Evolutionary conservation across 2,888 invertebrate genomes (phyloP).

Genomic region (Nephrotoma guestfalica): DNA sequence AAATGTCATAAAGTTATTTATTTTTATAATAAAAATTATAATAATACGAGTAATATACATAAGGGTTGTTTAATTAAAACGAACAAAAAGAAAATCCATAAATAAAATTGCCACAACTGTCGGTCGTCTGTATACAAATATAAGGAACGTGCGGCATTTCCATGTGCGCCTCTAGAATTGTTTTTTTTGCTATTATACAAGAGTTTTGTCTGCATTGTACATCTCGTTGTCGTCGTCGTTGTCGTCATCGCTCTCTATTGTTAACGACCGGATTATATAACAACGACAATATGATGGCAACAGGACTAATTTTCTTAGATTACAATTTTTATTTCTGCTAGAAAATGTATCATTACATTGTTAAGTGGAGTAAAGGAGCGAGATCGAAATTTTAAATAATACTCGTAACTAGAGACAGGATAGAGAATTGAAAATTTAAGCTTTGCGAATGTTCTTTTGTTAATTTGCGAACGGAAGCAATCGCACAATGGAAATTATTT

Average conservation of each 20-base stretch:
- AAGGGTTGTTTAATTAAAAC: not conserved
- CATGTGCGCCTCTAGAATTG: not conserved
- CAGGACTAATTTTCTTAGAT: not conserved
- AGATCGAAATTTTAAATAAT: not conserved
- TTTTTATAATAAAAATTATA: not conserved
- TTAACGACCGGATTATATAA: not conserved
- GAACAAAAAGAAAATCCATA: not conserved
- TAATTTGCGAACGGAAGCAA: not conserved
- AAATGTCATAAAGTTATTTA: not conserved
- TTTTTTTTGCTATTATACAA: not conserved
- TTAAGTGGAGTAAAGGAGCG: not conserved
- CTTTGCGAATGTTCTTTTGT: not conserved
- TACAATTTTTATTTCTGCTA: not conserved
- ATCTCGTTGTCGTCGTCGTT: not conserved
- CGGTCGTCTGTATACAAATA: not conserved
- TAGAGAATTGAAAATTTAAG: not conserved
- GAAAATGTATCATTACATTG: not conserved
- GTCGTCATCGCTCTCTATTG: not conserved
- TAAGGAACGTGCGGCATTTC: not conserved
- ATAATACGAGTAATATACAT: not conserved
- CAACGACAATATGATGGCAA: not conserved
- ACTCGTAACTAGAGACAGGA: not conserved
- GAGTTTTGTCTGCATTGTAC: not conserved
- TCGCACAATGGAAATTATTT: not conserved
- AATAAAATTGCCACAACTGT: not conserved